Conservation (phyloP, 92 coral and sea anemone species). For the Isaurus tuberculatus region DNA sequence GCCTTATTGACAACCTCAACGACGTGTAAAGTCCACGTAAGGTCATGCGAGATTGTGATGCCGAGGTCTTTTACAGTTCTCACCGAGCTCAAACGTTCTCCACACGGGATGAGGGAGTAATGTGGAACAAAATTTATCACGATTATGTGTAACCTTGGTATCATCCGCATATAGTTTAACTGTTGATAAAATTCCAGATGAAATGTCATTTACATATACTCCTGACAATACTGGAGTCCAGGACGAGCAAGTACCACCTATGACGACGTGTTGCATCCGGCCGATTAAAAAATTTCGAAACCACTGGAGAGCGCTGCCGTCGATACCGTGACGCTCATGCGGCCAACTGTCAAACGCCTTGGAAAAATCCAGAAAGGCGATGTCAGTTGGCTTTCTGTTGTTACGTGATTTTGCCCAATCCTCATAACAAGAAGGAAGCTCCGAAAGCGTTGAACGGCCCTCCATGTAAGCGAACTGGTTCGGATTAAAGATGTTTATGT, state of each 20-base stretch:
- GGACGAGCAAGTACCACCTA: background rate
- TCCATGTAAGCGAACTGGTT: background rate
- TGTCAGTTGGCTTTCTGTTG: background rate
- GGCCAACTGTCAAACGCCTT: background rate
- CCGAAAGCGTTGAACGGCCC: background rate
- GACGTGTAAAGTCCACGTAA: constrained; percentile 42
- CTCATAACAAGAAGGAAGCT: too few relatives aligned
- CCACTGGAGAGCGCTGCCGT: background rate
- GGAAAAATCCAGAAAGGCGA: background rate
- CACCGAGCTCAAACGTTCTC: background rate
- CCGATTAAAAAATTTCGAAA: background rate
- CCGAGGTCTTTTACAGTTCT: constrained; percentile 27
- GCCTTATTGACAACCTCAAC: constrained; percentile 39
- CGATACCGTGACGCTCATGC: background rate
- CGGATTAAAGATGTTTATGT: background rate
- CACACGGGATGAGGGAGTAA: background rate
- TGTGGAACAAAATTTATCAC: background rate
- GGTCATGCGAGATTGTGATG: constrained; percentile 38
- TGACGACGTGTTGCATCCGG: background rate
- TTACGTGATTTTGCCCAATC: background rate
- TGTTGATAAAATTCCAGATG: constrained; percentile 21
- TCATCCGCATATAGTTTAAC: constrained; percentile 47
- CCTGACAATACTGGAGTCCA: background rate
- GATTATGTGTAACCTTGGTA: constrained; percentile 30
- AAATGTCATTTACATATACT: constrained; percentile 35